A percentile compares a stretch with the other conserved stretches of the same genome.
Evolutionary conservation across 2,113 vertebrate genomes (phyloP).

Genomic region (Hyperopisus bebe): DNA sequence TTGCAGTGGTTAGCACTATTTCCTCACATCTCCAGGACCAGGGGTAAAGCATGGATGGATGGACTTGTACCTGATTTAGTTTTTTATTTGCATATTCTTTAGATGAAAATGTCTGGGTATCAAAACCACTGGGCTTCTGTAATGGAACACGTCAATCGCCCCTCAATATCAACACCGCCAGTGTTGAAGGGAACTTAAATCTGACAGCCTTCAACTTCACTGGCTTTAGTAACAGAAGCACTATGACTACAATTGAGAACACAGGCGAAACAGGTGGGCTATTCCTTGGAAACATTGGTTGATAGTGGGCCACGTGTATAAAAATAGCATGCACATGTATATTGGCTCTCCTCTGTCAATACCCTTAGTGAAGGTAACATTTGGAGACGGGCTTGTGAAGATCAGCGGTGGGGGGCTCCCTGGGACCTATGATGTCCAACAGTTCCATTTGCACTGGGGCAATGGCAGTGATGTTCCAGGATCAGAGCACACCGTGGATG

Average conservation of each 20-base stretch:
- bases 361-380: constrained; percentile 31
- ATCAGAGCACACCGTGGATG: constrained; percentile 56
- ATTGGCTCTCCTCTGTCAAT: neutral
- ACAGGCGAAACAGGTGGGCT: constrained; percentile 48
- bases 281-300: neutral
- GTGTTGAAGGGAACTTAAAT: rapidly evolving
- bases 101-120: neutral
- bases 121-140: neutral
- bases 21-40: neutral
- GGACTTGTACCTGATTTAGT: neutral
- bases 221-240: constrained; percentile 19
- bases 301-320: neutral
- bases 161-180: constrained; percentile 47
- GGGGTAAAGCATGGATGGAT: neutral
- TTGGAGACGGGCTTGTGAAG: neutral
- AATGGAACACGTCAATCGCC: constrained; percentile 30
- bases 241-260: constrained; percentile 35
- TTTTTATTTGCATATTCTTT: neutral
- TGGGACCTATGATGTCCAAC: constrained; percentile 32
- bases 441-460: constrained; percentile 63
- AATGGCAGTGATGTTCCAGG: constrained; percentile 35
- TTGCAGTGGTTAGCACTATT: neutral
- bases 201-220: constrained; percentile 44
- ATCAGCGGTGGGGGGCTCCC: constrained; percentile 41
- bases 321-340: neutral